These are phyloP conservation scores for Sebastes ruberrimus DNA, from an alignment of 2,797 vertebrate genomes.

Conservation along the genomic window DNA sequence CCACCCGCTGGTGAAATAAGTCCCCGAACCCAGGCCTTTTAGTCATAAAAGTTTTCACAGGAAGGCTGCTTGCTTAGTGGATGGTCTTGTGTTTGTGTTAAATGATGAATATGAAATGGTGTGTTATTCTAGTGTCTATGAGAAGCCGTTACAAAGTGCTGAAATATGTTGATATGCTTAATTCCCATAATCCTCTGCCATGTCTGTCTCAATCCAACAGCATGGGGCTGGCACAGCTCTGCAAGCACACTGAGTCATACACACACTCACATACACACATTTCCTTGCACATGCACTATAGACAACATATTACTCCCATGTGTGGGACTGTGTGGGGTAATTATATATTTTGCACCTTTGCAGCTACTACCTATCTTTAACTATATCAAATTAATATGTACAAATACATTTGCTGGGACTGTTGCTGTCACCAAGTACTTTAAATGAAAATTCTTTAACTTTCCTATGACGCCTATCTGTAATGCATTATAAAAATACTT, in stretches of 20 bases:
- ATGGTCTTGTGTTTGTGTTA: slow-evolving; percentile 61
- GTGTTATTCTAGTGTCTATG: slow-evolving; percentile 67
- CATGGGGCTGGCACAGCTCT: slow-evolving; percentile 24
- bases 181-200: slow-evolving; percentile 51
- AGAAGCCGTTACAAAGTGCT: slow-evolving; percentile 39
- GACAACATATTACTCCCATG: background rate
- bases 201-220: slow-evolving; percentile 36
- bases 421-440: background rate
- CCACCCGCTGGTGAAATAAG: slow-evolving; percentile 39
- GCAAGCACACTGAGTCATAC: background rate
- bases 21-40: slow-evolving; percentile 37
- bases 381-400: background rate
- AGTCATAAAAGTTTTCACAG: slow-evolving; percentile 62
- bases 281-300: background rate
- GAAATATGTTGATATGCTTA: slow-evolving; percentile 40
- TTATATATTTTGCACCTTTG: background rate
- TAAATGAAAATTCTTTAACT: no score
- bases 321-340: background rate
- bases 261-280: background rate
- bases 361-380: background rate
- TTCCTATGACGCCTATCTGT: background rate
- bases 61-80: slow-evolving; percentile 51
- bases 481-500: background rate
- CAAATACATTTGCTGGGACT: background rate
- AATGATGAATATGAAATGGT: slow-evolving; percentile 67